Conservation (phyloP, 2,888 invertebrate species). For the Sturmia bella region DNA sequence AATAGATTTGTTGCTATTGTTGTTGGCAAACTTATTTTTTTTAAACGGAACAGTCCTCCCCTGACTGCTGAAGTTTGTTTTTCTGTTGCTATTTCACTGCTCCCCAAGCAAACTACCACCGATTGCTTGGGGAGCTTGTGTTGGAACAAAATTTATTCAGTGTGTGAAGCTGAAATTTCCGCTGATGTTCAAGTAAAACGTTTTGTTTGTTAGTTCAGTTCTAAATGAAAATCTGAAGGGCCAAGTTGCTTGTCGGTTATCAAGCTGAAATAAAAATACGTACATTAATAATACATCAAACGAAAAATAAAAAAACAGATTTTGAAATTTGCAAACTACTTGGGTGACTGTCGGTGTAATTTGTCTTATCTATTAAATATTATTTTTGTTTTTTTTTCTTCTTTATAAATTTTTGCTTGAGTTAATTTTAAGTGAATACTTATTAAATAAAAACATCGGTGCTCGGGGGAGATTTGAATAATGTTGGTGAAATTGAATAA, state of each 20-base stretch:
- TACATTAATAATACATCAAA: too few species aligned
- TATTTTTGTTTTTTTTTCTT: not conserved
- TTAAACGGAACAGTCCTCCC: conserved; percentile 40
- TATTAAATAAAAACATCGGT: not conserved
- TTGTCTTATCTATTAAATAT: conserved; percentile 38
- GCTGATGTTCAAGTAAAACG: conserved; percentile 50
- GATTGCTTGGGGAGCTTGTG: conserved; percentile 34
- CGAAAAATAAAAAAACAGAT: not conserved
- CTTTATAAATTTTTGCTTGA: not conserved
- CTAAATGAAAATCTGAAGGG: conserved; percentile 65
- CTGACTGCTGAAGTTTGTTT: conserved; percentile 41
- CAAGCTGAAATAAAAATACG: conserved; percentile 32
- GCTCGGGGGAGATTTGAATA: too few species aligned
- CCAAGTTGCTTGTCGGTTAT: conserved; percentile 61
- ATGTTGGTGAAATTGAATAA: conserved; percentile 15
- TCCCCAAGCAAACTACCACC: too few species aligned
- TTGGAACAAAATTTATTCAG: conserved; percentile 38
- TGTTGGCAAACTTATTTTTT: conserved; percentile 37
- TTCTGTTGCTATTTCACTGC: conserved; percentile 5
- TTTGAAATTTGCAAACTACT: conserved; percentile 22
- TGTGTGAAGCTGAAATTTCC: conserved; percentile 50
- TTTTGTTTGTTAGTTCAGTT: conserved; percentile 53
- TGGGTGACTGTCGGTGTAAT: conserved; percentile 32
- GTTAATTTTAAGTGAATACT: not conserved
- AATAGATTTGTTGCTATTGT: conserved; percentile 6